These are phyloP conservation scores for Odontophorus gujanensis DNA, from an alignment of 2,113 vertebrate genomes.

Conservation along the genomic window DNA sequence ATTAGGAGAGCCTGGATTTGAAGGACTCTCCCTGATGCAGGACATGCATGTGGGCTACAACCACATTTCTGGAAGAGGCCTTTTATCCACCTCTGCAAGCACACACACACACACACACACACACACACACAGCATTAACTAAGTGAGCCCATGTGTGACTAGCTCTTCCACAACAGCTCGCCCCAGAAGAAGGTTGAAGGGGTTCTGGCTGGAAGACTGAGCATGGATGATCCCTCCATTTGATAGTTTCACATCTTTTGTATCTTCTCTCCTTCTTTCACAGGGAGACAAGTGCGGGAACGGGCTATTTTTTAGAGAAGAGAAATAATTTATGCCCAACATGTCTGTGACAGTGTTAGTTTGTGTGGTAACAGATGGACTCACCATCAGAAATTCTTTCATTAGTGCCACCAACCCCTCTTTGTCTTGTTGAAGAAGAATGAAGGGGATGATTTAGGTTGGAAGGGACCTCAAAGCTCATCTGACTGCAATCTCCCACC, in stretches of 20 bases:
- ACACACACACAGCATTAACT: neutral
- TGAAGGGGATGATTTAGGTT: neutral
- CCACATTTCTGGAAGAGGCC: neutral
- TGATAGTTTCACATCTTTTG: neutral
- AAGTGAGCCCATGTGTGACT: neutral
- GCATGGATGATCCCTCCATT: accelerated
- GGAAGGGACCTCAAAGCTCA: neutral
- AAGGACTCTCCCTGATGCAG: neutral
- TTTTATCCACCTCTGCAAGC: neutral
- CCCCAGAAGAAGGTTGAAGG: neutral
- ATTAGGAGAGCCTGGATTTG: neutral
- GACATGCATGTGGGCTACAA: neutral
- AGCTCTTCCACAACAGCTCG: neutral
- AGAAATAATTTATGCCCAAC: neutral
- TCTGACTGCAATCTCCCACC: neutral
- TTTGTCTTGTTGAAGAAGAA: neutral
- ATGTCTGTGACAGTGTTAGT: neutral
- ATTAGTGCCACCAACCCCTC: neutral
- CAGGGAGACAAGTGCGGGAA: neutral
- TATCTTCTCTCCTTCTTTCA: neutral
- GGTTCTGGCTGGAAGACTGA: neutral
- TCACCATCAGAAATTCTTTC: neutral
- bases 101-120: too few relatives aligned
- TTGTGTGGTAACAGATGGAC: neutral
- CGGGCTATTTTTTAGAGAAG: neutral